Base-by-base conservation (phyloP, 2,888 invertebrate genomes). In the Pristionchus mayeri region DNA sequence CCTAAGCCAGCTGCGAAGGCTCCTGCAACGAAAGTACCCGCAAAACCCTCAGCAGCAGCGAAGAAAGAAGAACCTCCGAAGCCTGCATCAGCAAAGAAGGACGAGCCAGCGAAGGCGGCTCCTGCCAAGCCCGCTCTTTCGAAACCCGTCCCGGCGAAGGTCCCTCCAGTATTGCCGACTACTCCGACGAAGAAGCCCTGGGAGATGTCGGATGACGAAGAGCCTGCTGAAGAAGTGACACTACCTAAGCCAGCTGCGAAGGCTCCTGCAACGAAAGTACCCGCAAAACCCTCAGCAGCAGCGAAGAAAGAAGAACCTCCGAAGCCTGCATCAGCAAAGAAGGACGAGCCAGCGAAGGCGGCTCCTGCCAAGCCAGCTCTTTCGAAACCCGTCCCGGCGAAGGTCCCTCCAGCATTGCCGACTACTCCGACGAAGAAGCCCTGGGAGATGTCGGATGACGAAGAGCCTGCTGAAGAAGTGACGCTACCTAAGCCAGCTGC, bases 401-500 rank as follows among this genome's bases (percentile, higher is more conserved):
- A 76, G 76, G 50, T 24, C 16, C 44, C 76, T 48, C 48, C 76
- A n/a, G 44, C 76, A 11, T 18, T 16, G 2, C 27, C 27, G 7
- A 18, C 21, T 24, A 76, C 37, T 37, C 30, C 67, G 18, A 24
- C 27, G 6, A 67, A 67, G 67, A 67, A 67, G 57, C 57, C 57
- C 18, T 57, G 57, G 57, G 57, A 57, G 24, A 57, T 57, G 57
- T 57, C 57, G n/a, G 57, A 57, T 30, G 67, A 67, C 21, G 67
- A 67, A 34, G 37, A 67, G 67, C 67, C 67, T 18, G 37, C 34
- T 2, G 67, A 24, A 24, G 76, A 24, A 7, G 48, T 27, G 0
- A 30, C 24, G n/a, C 44, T 27, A 4, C 44, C 24, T 4, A 76
- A 76, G n/a, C 76, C 50, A 2, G 76, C 48, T 11, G 48, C 76